Evolutionary conservation across 2,797 vertebrate species (phyloP), one percentile per base, ranked within the genome.

Genomic region (Bovichtus variegatus): DNA sequence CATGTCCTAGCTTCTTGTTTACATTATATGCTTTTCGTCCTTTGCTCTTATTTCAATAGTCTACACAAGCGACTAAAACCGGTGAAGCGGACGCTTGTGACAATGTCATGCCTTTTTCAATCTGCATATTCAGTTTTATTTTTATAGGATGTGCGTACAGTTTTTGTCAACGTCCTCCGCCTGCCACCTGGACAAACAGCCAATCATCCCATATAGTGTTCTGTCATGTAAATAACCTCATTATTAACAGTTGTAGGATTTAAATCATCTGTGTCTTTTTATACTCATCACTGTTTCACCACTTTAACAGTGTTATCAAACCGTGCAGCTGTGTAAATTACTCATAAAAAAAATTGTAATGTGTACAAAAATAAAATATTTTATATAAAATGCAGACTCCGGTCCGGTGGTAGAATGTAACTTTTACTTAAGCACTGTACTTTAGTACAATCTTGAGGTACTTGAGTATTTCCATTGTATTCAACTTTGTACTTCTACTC

Each of bases 211-310:
- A 21, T 44, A 55, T 41, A 63, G 41, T 67, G 43, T 70, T 78
- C 53, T 76, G 69, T 76, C 55, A 40, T 84, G 70, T 88, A 87
- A 71, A 81, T 79, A 80, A 55, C 13, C 49, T 19, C 71, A 29
- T 21, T n/a, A 40, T 25, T 27, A 67, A 34, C 49, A 29, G 58
- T 49, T 60, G 57, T 87, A 82, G 67, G 44, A 23, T 75, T 40
- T 89, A 60, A 81, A 70, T 89, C 4, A 27, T 49, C 38, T 66
- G 69, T 76, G 40, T 80, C 64, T 87, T 93, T 93, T 92, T 91
- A 70, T 90, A 92, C 82, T 62, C 71, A 83, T 74, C 50, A 62
- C 67, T 81, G 54, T 83, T 80, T 76, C 34, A 74, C 21, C 74
- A 71, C 66, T 79, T 77, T 76, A 80, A 87, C 78, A 64, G 40